Evolutionary conservation across 2,888 invertebrate genomes (phyloP).

Genomic region (Escarpia spicata): DNA sequence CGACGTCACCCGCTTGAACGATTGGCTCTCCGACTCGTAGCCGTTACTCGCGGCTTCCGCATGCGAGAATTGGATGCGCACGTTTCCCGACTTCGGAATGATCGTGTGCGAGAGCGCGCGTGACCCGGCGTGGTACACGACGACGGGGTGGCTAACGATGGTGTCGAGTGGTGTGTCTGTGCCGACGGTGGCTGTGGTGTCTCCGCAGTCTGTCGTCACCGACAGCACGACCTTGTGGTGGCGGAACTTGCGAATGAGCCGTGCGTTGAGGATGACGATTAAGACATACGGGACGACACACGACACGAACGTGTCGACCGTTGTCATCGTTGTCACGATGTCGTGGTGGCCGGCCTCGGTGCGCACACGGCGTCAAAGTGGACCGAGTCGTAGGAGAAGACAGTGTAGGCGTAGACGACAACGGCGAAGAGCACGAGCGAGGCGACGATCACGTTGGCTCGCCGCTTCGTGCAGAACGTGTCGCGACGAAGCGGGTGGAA

Average conservation of each 20-base stretch:
- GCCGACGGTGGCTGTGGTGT: background rate
- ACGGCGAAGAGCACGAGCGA: constrained; percentile 26
- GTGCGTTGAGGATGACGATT: constrained; percentile 39
- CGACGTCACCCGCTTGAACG: background rate
- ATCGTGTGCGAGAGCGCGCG: background rate
- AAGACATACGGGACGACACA: constrained; percentile 38
- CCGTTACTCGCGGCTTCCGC: background rate
- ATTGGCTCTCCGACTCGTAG: background rate
- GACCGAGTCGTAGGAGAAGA: constrained; percentile 36
- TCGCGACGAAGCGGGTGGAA: constrained; percentile 38
- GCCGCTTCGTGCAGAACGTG: constrained; percentile 33
- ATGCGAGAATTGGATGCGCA: background rate
- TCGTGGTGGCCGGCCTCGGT: constrained; percentile 31
- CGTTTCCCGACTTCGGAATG: background rate
- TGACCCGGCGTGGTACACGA: background rate
- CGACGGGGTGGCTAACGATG: background rate
- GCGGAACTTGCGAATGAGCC: constrained; percentile 38
- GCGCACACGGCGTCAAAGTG: constrained; percentile 28
- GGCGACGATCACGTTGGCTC: constrained; percentile 32
- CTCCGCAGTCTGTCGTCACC: background rate
- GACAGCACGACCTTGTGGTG: constrained; percentile 25
- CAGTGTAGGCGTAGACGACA: constrained; percentile 33
- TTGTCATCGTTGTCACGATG: constrained; percentile 33
- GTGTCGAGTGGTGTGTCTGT: background rate
- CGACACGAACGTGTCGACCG: constrained; percentile 38